Evolutionary conservation across 2,888 invertebrate genomes (phyloP).

Genomic region (Plagodis dolabraria): DNA sequence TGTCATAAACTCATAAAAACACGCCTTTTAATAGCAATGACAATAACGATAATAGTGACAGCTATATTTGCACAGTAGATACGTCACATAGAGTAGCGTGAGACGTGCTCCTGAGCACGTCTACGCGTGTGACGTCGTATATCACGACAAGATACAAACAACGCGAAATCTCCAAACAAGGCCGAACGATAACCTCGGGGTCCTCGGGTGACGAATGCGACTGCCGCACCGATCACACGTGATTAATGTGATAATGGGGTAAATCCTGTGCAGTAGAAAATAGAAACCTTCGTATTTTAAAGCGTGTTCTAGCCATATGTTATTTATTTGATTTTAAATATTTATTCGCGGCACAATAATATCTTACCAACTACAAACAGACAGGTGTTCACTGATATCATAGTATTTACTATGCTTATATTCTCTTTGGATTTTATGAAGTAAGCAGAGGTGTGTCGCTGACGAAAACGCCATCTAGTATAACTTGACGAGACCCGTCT

Average conservation of each 20-base stretch:
- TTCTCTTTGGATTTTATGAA: too few relatives aligned
- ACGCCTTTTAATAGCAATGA: background rate
- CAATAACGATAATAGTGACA: conserved; percentile 27
- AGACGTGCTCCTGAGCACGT: conserved; percentile 75
- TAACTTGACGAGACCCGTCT: too few relatives aligned
- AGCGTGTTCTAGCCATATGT: too few relatives aligned
- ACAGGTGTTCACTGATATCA: too few relatives aligned
- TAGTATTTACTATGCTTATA: too few relatives aligned
- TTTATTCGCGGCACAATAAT: too few relatives aligned
- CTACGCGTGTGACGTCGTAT: conserved; percentile 42
- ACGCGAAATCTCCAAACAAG: conserved; percentile 68
- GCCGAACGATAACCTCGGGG: conserved; percentile 74
- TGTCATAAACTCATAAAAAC: too few relatives aligned
- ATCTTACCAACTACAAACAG: too few relatives aligned
- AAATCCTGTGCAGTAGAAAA: background rate
- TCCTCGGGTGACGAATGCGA: conserved; percentile 52
- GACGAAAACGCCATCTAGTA: too few relatives aligned
- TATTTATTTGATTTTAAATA: too few relatives aligned
- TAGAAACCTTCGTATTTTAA: too few relatives aligned
- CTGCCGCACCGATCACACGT: background rate
- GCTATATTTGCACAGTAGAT: conserved; percentile 45
- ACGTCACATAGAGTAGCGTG: conserved; percentile 61
- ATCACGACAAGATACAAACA: conserved; percentile 47
- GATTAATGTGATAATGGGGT: conserved; percentile 1
- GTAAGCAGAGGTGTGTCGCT: too few relatives aligned